Evolutionary conservation across 1,140 invertebrate species (phyloP).

Genomic region (Spodoptera frugiperda): DNA sequence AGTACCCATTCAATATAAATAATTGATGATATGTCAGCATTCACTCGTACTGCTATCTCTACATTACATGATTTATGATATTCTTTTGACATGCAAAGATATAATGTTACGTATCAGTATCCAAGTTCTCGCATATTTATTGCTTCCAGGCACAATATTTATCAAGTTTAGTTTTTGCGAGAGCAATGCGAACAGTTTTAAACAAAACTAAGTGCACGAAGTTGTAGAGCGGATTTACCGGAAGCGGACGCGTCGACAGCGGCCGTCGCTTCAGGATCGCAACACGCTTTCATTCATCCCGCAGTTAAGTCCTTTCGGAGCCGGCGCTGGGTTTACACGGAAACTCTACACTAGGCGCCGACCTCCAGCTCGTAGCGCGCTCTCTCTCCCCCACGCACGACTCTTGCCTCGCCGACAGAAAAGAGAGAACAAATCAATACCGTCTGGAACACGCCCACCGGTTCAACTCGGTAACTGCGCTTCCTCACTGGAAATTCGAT

Average conservation of each 20-base stretch:
- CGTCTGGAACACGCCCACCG: conserved; percentile 82
- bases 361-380: conserved; percentile 68
- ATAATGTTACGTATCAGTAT: conserved; percentile 39
- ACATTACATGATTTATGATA: conserved; percentile 33
- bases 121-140: conserved; percentile 22
- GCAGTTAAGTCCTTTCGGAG: conserved; percentile 71
- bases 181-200: conserved; percentile 69
- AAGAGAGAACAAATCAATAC: conserved; percentile 81
- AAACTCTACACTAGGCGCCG: conserved; percentile 79
- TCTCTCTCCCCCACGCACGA: conserved; percentile 62
- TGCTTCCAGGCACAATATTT: conserved; percentile 31
- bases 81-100: conserved; percentile 45
- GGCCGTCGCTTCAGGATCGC: conserved; percentile 75
- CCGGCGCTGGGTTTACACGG: conserved; percentile 71
- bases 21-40: conserved; percentile 41
- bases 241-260: conserved; percentile 81
- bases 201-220: conserved; percentile 81
- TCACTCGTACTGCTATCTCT: conserved; percentile 34
- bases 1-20: conserved; percentile 44
- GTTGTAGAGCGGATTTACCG: conserved; percentile 82
- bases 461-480: conserved; percentile 81
- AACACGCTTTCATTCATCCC: conserved; percentile 83
- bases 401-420: conserved; percentile 64
- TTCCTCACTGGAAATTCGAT: conserved; percentile 83
- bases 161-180: conserved; percentile 51